Evolutionary conservation across 2,797 vertebrate species (phyloP).

Genomic region (Ctenopoma multispine): DNA sequence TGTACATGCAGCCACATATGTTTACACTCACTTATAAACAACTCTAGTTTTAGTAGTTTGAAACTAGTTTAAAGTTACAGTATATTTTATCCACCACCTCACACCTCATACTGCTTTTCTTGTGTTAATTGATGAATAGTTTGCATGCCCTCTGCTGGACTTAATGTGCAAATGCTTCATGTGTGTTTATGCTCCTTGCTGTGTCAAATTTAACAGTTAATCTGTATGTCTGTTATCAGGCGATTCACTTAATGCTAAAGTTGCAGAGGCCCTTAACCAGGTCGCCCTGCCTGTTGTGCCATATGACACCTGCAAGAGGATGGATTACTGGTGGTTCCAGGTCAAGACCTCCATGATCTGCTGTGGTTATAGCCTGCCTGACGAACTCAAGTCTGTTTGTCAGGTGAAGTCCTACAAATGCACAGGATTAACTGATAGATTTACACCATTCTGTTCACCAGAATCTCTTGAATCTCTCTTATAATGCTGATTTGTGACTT

Average conservation of each 20-base stretch:
- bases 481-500: conserved; percentile 9
- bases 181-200: not conserved
- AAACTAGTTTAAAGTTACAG: not conserved
- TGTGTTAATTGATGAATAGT: not conserved
- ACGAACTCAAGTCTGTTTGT: conserved; percentile 86
- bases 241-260: conserved; percentile 78
- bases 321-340: conserved; percentile 89
- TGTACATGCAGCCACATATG: not conserved
- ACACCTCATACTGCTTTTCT: not conserved
- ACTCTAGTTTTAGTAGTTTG: not conserved
- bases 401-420: conserved; percentile 68
- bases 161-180: conserved; percentile 29
- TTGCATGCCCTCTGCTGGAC: conserved; percentile 67
- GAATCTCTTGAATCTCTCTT: not conserved
- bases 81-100: conserved; percentile 2
- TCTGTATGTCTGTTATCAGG: conserved; percentile 62
- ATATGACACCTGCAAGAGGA: conserved; percentile 81
- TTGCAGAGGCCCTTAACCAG: conserved; percentile 83
- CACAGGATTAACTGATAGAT: not conserved
- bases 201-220: not conserved
- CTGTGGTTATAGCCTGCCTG: conserved; percentile 83
- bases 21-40: not conserved
- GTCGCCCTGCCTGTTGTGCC: conserved; percentile 84
- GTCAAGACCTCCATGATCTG: conserved; percentile 87
- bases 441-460: not conserved